phyloP scores from a whole-genome alignment of 2,797 vertebrate species.

The Propithecus deckenii region DNA sequence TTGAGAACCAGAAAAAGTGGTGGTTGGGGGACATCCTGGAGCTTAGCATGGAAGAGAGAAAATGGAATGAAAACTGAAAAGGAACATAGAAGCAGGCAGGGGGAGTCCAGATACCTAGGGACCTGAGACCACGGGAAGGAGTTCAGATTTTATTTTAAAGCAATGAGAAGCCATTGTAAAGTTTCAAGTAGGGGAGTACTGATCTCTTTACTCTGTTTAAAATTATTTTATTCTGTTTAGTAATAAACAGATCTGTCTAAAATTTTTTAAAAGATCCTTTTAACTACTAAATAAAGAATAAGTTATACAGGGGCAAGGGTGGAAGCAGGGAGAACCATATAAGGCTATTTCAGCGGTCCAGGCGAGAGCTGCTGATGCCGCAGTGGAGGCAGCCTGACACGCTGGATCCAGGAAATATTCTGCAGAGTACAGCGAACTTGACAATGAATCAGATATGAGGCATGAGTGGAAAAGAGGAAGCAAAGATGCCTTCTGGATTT shows the following conservation, averaged over 20 bases:
- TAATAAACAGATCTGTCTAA: background rate
- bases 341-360: background rate
- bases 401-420: background rate
- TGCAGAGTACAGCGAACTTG: background rate
- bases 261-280: background rate
- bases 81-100: background rate
- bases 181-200: background rate
- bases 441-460: too few relatives aligned
- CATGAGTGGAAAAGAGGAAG: background rate
- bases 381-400: background rate
- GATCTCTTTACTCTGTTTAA: background rate
- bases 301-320: background rate
- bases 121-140: background rate
- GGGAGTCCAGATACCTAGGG: background rate
- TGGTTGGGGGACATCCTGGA: background rate
- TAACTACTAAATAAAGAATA: background rate
- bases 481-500: background rate
- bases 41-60: background rate
- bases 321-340: background rate
- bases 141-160: background rate
- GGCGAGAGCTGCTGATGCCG: background rate
- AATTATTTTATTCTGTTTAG: background rate
- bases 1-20: background rate
- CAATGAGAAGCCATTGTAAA: background rate
- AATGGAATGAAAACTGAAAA: background rate